Evolutionary conservation across 2,797 vertebrate species (phyloP).

Genomic region (Xiphophorus birchmanni): DNA sequence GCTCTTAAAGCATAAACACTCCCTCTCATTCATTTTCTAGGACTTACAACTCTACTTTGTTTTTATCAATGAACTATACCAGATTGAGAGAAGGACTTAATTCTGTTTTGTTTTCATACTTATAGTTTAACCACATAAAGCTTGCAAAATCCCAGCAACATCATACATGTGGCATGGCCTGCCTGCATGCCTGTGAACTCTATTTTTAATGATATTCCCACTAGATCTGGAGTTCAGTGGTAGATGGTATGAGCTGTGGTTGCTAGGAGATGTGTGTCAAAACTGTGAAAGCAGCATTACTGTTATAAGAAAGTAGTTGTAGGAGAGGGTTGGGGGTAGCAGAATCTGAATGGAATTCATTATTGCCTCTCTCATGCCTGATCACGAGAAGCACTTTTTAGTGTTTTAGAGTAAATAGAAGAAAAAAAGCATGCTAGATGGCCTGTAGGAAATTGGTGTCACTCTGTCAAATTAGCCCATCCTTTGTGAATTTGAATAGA

Average conservation of each 20-base stretch:
- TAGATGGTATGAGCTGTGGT: slow-evolving; percentile 26
- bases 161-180: neutral
- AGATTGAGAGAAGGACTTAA: neutral
- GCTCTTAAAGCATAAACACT: neutral
- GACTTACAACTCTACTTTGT: neutral
- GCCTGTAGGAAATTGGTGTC: slow-evolving; percentile 82
- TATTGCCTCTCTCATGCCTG: slow-evolving; percentile 52
- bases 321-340: neutral
- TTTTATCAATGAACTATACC: neutral
- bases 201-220: slow-evolving; percentile 5
- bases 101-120: neutral
- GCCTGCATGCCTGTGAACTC: neutral
- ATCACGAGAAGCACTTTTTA: slow-evolving; percentile 52
- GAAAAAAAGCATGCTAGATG: slow-evolving; percentile 40
- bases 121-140: neutral
- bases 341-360: slow-evolving; percentile 49
- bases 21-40: neutral
- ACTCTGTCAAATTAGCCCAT: slow-evolving; percentile 76
- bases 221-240: slow-evolving; percentile 9
- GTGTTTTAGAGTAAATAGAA: slow-evolving; percentile 79
- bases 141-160: neutral
- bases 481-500: slow-evolving; percentile 79
- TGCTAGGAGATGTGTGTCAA: slow-evolving; percentile 53
- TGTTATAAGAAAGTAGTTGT: slow-evolving; percentile 17
- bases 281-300: slow-evolving; percentile 23